Evolutionary conservation across 2,113 vertebrate species (phyloP).

Genomic region (Melanostigma gelatinosum): DNA sequence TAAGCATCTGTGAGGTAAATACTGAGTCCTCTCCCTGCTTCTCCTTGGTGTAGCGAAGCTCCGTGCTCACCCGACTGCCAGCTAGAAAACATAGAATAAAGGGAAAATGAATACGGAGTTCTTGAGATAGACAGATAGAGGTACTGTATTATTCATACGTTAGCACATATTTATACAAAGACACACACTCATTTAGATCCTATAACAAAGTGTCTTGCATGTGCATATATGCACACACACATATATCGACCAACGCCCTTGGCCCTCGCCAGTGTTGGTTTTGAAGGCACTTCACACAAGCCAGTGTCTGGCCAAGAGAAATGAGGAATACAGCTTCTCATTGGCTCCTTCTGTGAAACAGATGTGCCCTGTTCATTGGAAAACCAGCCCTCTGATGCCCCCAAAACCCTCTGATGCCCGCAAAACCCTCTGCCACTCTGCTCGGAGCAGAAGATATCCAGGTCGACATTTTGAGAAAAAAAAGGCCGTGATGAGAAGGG

Average conservation of each 20-base stretch:
- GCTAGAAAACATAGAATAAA: slow-evolving; percentile 77
- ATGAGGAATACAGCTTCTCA: slow-evolving; percentile 80
- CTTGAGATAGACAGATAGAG: neutral
- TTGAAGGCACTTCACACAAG: slow-evolving; percentile 80
- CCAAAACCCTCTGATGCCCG: slow-evolving; percentile 61
- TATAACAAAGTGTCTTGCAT: slow-evolving; percentile 40
- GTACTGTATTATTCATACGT: slow-evolving; percentile 1
- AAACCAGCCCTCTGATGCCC: slow-evolving; percentile 66
- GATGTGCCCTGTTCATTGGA: slow-evolving; percentile 77
- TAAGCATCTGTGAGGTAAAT: slow-evolving; percentile 96
- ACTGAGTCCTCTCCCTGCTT: slow-evolving; percentile 96
- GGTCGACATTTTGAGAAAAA: slow-evolving; percentile 4
- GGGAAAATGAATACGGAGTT: neutral
- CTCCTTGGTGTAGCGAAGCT: slow-evolving; percentile 96
- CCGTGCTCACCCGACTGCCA: slow-evolving; percentile 95
- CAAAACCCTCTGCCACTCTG: slow-evolving; percentile 45
- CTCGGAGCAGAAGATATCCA: slow-evolving; percentile 31
- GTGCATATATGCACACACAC: slow-evolving; percentile 50
- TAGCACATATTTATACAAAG: slow-evolving; percentile 7
- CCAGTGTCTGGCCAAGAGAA: slow-evolving; percentile 78
- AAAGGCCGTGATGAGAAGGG: neutral
- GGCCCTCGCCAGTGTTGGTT: slow-evolving; percentile 75
- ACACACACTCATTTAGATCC: slow-evolving; percentile 32
- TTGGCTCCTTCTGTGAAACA: slow-evolving; percentile 77
- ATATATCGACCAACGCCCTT: slow-evolving; percentile 77